Evolutionary conservation across 2,797 vertebrate genomes (phyloP), one percentile per base, ranked within the genome.

Genomic region (Xyrichtys novacula): DNA sequence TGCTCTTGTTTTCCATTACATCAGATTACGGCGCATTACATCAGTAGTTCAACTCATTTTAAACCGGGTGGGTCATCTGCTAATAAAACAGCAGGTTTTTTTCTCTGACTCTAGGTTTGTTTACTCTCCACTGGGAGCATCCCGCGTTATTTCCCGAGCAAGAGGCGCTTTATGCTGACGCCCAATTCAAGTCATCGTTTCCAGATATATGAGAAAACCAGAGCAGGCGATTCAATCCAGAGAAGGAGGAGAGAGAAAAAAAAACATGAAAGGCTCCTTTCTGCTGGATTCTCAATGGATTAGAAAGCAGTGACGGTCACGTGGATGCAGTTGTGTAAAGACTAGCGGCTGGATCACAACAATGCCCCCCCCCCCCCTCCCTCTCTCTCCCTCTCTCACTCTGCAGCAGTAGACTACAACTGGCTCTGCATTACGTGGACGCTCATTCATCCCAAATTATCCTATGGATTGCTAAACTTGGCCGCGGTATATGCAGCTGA

Each of bases 221-320:
- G 72, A 59, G 78, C 67, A 65, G 50, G 42, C 46, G 5, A 60
- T 74, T 79, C 48, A 71, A 68, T 62, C 46, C 64, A 49, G 47
- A 65, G 71, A 56, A 19, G 40, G 15, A 8, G 17, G 17, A 17
- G 34, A 17, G 2, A 34, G n/a, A 12, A 8, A 3, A 22, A 79
- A 71, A 83, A 63, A 78, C 71, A 84, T 77, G 67, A 86, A 89
- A 88, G 68, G 79, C 62, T 87, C 39, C 74, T 81, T 84, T 87
- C 81, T 87, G 75, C 44, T 54, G 70, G 63, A 65, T 82, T 83
- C 82, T 90, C 81, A 80, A 83, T 89, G 88, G 89, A 89, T 88
- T 88, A 89, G 87, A 90, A 87, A 88, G 78, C 88, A 46, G 83
- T 49, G 78, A 60, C 40, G 71, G 84, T 94, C 91, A 93, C 91